Percentiles rank a stretch among this genome's conserved stretches.
Conservation (phyloP, 2,888 invertebrate genomes). For the Orthosia incerta region DNA sequence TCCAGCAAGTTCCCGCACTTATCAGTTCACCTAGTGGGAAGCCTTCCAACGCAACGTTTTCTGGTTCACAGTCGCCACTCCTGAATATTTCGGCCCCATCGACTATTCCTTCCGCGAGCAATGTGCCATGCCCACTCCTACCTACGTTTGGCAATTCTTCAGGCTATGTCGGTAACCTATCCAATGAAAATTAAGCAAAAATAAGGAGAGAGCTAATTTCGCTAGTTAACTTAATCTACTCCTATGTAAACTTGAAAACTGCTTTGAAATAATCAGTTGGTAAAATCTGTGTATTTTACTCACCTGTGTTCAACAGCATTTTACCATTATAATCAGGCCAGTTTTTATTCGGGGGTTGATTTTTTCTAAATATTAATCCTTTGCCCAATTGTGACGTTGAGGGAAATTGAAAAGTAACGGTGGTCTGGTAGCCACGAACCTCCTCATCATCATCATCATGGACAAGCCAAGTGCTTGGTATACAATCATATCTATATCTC, state of each 20-base stretch:
- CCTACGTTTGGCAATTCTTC: too few relatives aligned
- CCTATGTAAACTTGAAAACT: neutral
- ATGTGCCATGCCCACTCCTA: too few relatives aligned
- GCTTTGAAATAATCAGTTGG: neutral
- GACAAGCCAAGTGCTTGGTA: conserved; percentile 7
- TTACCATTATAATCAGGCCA: neutral
- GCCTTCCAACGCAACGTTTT: too few relatives aligned
- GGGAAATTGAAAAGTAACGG: neutral
- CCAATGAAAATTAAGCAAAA: too few relatives aligned
- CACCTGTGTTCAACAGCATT: neutral
- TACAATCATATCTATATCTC: neutral
- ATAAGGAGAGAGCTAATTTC: neutral
- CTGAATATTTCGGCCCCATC: too few relatives aligned
- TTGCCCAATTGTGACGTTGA: neutral
- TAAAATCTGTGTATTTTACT: neutral
- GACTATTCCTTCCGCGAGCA: too few relatives aligned
- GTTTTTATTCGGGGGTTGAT: neutral
- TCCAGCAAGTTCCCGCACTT: too few relatives aligned
- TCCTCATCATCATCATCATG: neutral
- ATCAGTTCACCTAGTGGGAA: too few relatives aligned
- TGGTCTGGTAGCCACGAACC: neutral
- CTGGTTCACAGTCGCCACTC: too few relatives aligned
- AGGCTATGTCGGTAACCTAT: too few relatives aligned
- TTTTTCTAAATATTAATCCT: neutral
- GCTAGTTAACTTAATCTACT: neutral